phyloP scores from a whole-genome alignment of 2,888 invertebrate genomes.

The Eutolmus rufibarbis region DNA sequence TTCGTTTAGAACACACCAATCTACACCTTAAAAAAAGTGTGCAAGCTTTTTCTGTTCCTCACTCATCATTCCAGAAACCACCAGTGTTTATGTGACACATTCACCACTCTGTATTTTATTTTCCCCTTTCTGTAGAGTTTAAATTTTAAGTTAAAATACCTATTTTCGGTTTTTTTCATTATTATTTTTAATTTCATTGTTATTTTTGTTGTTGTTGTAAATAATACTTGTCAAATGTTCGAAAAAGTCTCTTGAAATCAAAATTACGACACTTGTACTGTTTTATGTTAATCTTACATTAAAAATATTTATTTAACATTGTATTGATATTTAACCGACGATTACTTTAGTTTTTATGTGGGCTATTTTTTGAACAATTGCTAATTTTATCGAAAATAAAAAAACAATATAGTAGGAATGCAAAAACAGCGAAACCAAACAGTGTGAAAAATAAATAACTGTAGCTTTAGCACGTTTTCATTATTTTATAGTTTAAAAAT shows the following conservation, averaged over 20 bases:
- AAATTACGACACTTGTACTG: conserved; percentile 11
- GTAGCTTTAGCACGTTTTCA: conserved; percentile 28
- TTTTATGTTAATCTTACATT: not conserved
- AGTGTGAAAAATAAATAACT: conserved; percentile 14
- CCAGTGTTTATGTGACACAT: not conserved
- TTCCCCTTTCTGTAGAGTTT: not conserved
- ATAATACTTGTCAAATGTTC: conserved; percentile 2
- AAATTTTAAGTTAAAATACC: not conserved
- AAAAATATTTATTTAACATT: not conserved
- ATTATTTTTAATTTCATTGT: not conserved
- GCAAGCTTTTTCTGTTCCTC: conserved; percentile 1
- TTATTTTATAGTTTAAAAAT: not conserved
- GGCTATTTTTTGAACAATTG: conserved; percentile 23
- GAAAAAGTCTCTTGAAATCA: not conserved
- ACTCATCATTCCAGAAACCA: not conserved
- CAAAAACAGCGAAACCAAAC: not conserved
- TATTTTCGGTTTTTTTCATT: not conserved
- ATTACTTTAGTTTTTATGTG: not conserved
- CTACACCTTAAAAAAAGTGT: not conserved
- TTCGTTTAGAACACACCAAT: not conserved
- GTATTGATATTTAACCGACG: not conserved
- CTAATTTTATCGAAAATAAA: not conserved
- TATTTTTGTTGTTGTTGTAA: conserved; percentile 19
- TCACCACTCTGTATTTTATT: not conserved
- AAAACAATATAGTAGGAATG: conserved; percentile 16